Base-by-base conservation (phyloP, 2,113 vertebrate genomes). In the Ceyx melanurus region DNA sequence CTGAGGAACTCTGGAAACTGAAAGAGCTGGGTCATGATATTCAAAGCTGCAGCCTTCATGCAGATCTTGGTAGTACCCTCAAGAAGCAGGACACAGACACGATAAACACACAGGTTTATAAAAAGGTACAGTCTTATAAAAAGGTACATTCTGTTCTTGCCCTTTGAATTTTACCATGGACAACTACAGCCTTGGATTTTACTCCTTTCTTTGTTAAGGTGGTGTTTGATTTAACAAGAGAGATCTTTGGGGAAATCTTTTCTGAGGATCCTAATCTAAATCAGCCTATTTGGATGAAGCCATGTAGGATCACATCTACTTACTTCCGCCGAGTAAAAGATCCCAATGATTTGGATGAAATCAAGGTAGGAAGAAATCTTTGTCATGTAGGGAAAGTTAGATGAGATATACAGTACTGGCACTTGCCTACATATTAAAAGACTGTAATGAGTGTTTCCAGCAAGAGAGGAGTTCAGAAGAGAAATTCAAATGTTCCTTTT, bases 181-280 rank as follows among this genome's bases (percentile, higher is more conserved):
- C 26, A 56, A 50, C 29, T 73, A 57, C 40, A 89, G n/a, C 50
- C 45, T 21, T 77, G 87, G 94, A 84, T 71, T 57, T 29, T 80
- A n/a, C 43, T 86, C 87, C 25, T 89, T 86, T 89, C 29, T 95
- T 92, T 92, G 6, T 94, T 68, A 95, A 99, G 99, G 98, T 98
- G 90, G 98, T 99, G 42, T 99, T 98, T 98, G 99, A 99, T 95
- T 97, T 99, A 92, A 98, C 99, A 9, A 98, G 98, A 98, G 99
- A 99, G 96, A 98, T 99, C 83, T 98, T 99, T 93, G 98, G 98
- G 90, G 99, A 99, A 81, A 98, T 99, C 83, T 99, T 98, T 62
- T 98, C 98, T 37, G 98, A 99, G 94, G 98, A 99, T 95, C 98
- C 98, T 67, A 98, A 98, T 64, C 82, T 97, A 42, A 97, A 98